A percentile compares a stretch with the other conserved stretches of the same genome.
phyloP scores from a whole-genome alignment of 37 sponge, comb jelly and placozoan genomes.

The Oscarella lobularis region DNA sequence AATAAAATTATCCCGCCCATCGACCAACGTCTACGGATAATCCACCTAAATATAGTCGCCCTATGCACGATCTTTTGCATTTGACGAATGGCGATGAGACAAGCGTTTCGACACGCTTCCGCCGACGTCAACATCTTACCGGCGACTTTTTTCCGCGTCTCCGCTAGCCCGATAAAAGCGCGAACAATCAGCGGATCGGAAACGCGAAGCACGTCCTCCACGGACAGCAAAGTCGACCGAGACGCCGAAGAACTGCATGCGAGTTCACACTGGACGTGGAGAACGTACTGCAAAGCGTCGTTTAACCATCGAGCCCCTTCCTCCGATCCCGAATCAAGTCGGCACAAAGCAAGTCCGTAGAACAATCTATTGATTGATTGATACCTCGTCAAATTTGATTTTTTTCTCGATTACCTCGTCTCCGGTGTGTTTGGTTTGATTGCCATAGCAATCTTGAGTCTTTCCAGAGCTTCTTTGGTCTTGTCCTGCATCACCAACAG shows the following conservation, averaged over 20 bases:
- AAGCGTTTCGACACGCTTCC: not conserved
- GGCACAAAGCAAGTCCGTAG: not conserved
- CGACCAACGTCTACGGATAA: too few species aligned
- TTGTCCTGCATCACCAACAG: slow-evolving; percentile 57
- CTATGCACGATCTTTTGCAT: not conserved
- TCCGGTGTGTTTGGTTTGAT: slow-evolving; percentile 42
- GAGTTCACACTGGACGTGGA: too few species aligned
- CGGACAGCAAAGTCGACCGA: not conserved
- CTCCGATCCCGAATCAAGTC: not conserved
- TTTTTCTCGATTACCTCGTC: slow-evolving; percentile 8
- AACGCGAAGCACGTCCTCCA: not conserved
- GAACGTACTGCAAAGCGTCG: not conserved
- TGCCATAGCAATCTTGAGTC: slow-evolving; percentile 57
- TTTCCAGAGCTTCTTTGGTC: slow-evolving; percentile 31
- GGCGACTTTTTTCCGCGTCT: not conserved
- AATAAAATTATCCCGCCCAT: too few species aligned
- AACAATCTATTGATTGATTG: not conserved
- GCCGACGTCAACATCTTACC: not conserved
- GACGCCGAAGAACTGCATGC: too few species aligned
- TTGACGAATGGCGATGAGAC: not conserved
- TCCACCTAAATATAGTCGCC: not conserved
- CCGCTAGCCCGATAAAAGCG: not conserved
- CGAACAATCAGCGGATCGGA: not conserved
- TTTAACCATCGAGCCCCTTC: not conserved
- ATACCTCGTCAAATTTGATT: not conserved